These are phyloP conservation scores for Oligia strigilis DNA, from an alignment of 2,888 invertebrate genomes.

Conservation along the genomic window DNA sequence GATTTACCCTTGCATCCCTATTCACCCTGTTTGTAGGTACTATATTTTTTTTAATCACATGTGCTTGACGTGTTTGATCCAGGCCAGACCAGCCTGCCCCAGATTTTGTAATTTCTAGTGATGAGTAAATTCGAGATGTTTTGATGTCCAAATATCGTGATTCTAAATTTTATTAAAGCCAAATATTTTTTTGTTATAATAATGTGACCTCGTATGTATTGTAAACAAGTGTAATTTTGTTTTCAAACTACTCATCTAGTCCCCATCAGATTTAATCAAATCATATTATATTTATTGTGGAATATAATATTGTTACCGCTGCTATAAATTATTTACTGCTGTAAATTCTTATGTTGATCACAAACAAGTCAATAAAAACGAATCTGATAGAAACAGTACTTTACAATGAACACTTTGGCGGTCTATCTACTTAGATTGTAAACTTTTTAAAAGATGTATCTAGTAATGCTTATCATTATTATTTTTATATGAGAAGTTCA, in stretches of 20 bases:
- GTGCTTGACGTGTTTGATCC: constrained; percentile 9
- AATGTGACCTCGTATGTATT: constrained; percentile 45
- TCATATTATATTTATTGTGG: constrained; percentile 57
- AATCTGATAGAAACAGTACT: constrained; percentile 68
- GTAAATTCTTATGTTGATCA: constrained; percentile 53
- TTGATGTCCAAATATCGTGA: constrained; percentile 34
- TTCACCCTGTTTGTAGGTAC: too few species aligned
- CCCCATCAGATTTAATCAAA: constrained; percentile 67
- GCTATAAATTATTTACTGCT: constrained; percentile 48
- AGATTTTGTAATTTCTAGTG: constrained; percentile 17
- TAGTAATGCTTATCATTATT: constrained; percentile 84
- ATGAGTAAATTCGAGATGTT: constrained; percentile 29
- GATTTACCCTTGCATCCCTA: too few species aligned
- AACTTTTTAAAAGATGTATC: constrained; percentile 78
- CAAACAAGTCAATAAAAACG: constrained; percentile 61
- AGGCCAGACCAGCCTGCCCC: constrained; percentile 1
- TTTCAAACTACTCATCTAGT: constrained; percentile 68
- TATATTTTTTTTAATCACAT: constrained; percentile 4
- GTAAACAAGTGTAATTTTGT: constrained; percentile 56
- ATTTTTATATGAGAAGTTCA: constrained; percentile 89
- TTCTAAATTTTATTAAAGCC: constrained; percentile 54
- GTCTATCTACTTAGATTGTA: constrained; percentile 89
- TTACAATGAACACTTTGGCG: constrained; percentile 82
- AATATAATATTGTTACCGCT: constrained; percentile 56
- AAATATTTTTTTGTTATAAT: constrained; percentile 52